Percentiles rank a stretch among this genome's conserved stretches.
Conservation (phyloP, 2,113 vertebrate genomes). For the Stegostoma tigrinum region DNA sequence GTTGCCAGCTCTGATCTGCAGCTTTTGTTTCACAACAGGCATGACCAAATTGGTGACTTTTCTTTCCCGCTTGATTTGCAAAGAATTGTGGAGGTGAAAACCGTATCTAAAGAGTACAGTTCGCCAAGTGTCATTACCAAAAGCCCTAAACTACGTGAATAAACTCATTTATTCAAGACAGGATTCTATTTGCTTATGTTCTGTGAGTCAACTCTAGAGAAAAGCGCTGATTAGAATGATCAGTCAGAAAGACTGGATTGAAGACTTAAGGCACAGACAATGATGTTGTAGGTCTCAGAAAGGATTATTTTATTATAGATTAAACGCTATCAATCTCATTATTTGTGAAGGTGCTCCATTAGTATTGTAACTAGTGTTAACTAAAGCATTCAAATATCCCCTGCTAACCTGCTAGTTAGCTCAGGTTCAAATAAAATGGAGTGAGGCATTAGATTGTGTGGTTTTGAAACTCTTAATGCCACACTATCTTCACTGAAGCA, state of each 20-base stretch:
- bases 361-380: too few species aligned
- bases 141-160: neutral
- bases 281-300: too few species aligned
- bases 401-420: neutral
- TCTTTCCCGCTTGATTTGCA: neutral
- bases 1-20: neutral
- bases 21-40: neutral
- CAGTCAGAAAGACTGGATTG: neutral
- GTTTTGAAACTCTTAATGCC: neutral
- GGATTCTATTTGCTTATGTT: neutral
- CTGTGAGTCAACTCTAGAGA: neutral
- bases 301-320: neutral
- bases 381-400: neutral
- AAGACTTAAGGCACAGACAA: neutral
- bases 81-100: neutral
- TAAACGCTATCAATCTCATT: neutral
- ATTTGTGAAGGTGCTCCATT: neutral
- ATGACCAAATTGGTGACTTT: neutral
- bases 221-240: neutral
- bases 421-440: neutral
- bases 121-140: neutral
- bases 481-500: neutral
- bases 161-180: neutral
- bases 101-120: neutral
- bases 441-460: neutral